Evolutionary conservation across 1,140 invertebrate genomes (phyloP).

Genomic region (Tyrophagus putrescentiae): DNA sequence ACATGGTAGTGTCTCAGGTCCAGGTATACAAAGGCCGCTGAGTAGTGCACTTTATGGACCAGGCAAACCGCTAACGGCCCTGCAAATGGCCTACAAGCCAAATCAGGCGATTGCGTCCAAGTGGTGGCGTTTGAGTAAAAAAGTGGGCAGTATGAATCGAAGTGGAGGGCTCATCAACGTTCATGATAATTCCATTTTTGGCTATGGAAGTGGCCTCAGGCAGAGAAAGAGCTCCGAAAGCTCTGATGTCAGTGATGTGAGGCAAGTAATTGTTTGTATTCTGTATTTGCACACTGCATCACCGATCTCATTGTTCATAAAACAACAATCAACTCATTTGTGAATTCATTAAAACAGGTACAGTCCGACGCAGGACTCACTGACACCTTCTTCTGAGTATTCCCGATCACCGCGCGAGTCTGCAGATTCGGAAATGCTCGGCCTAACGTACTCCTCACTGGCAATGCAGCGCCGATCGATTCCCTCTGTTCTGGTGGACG

Average conservation of each 20-base stretch:
- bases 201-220: neutral
- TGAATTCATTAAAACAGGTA: neutral
- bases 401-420: slow-evolving; percentile 19
- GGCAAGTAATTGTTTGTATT: slow-evolving; percentile 9
- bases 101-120: slow-evolving; percentile 5
- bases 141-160: neutral
- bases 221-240: slow-evolving; percentile 28
- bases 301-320: neutral
- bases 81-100: neutral
- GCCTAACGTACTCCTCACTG: slow-evolving; percentile 11
- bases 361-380: slow-evolving; percentile 14
- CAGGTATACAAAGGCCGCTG: neutral
- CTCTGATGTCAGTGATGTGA: slow-evolving; percentile 28
- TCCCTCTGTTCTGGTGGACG: slow-evolving; percentile 23
- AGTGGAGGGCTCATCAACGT: too few relatives aligned
- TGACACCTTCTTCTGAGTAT: slow-evolving; percentile 18
- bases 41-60: neutral
- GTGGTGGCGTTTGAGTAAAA: slow-evolving; percentile 18
- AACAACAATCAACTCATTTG: slow-evolving; percentile 1
- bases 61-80: neutral
- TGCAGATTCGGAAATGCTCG: slow-evolving; percentile 23
- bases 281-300: neutral
- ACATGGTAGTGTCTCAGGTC: too few relatives aligned
- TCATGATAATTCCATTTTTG: slow-evolving; percentile 12
- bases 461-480: slow-evolving; percentile 21